Evolutionary conservation across 2,888 invertebrate genomes (phyloP).

Genomic region (Petrolisthes manimaculis): DNA sequence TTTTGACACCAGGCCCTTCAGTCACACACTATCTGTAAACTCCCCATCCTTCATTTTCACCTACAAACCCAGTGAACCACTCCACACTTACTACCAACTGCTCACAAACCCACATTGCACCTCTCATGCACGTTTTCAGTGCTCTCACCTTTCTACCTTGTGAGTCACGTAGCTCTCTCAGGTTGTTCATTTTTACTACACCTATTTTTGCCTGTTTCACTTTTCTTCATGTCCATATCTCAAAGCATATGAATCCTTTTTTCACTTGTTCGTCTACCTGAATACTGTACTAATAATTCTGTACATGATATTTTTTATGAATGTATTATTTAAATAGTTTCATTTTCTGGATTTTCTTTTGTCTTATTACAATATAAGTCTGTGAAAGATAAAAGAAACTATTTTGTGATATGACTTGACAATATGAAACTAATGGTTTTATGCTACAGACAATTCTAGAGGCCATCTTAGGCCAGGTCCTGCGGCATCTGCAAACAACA

Average conservation of each 20-base stretch:
- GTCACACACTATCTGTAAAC: too few relatives aligned
- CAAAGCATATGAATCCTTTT: background rate
- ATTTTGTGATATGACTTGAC: background rate
- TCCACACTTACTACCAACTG: too few relatives aligned
- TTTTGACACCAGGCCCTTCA: too few relatives aligned
- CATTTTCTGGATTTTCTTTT: background rate
- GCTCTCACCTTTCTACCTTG: too few relatives aligned
- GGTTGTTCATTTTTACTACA: too few relatives aligned
- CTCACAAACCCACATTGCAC: too few relatives aligned
- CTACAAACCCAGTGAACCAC: too few relatives aligned
- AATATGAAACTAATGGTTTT: background rate
- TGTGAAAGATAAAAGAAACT: background rate
- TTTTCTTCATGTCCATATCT: too few relatives aligned
- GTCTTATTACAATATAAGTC: background rate
- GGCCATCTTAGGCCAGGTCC: constrained; percentile 94
- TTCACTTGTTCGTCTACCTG: background rate
- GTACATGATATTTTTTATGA: background rate
- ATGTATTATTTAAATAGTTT: background rate
- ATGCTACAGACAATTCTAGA: constrained; percentile 79
- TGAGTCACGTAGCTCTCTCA: too few relatives aligned
- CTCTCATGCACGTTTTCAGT: too few relatives aligned
- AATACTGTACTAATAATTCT: background rate
- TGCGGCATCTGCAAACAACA: constrained; percentile 87
- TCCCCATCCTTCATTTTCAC: too few relatives aligned
- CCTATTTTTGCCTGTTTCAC: too few relatives aligned